Evolutionary conservation across 2,888 invertebrate species (phyloP).

Genomic region (Orgyia antiqua): DNA sequence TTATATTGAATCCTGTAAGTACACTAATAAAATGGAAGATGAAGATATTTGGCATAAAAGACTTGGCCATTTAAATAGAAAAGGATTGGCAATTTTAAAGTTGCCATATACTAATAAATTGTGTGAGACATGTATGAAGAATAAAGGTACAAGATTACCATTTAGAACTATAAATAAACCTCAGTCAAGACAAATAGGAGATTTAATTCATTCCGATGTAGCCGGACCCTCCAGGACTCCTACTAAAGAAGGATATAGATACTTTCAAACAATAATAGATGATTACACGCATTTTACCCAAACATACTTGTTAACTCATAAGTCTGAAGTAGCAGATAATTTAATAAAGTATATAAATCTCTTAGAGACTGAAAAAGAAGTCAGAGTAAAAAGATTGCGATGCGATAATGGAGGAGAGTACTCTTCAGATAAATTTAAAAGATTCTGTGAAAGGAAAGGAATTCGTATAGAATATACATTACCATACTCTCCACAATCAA

Average conservation of each 20-base stretch:
- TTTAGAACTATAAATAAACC: background rate
- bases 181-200: background rate
- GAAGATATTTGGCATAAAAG: background rate
- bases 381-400: constrained; percentile 31
- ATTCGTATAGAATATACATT: constrained; percentile 29
- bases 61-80: background rate
- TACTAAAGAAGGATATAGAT: background rate
- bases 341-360: constrained; percentile 7
- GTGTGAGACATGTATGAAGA: background rate
- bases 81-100: background rate
- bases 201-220: background rate
- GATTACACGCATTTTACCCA: constrained; percentile 37
- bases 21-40: background rate
- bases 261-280: constrained; percentile 28
- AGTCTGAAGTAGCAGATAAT: constrained; percentile 28
- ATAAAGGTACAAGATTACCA: background rate
- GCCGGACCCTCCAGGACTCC: background rate
- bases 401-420: constrained; percentile 37
- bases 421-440: constrained; percentile 31
- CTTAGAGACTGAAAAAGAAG: constrained; percentile 21
- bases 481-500: constrained; percentile 43
- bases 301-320: constrained; percentile 31
- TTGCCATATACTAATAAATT: background rate
- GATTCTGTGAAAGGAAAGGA: constrained; percentile 16
- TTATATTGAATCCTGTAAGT: too few species aligned